Base-by-base conservation (phyloP, 2,113 vertebrate species). In the Sylvilagus bachmani region DNA sequence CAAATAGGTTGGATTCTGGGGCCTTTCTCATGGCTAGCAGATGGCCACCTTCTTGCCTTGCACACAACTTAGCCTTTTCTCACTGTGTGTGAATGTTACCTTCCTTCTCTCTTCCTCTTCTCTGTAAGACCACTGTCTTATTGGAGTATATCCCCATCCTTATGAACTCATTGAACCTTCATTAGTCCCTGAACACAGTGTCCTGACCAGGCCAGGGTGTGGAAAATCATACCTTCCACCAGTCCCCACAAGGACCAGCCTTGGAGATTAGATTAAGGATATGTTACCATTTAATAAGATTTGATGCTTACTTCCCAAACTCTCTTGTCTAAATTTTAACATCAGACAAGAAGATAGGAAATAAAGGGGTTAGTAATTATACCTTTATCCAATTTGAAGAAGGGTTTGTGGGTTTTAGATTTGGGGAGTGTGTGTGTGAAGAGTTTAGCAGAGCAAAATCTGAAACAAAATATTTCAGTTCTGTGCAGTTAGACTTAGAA, bases 381-480 rank as follows among this genome's bases (percentile, higher is more conserved):
- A 82, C 17, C 22, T 67, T n/a, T 67, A 64, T 73, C 29, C n/a
- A 38, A 3, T 55, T 62, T 77, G n/a, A 93, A 74, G 86, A 82
- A 53, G 12, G 21, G 58, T 71, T 7, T 53, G 6, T 51, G 24
- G 21, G 7, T 33, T 51, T 58, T 74, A 5, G 12, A 4, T 27
- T n/a, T 12, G 2, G 12, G 8, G 16, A 2, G 13, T 55, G 8
- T 38, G 1, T 6, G 80, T 25, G 44, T 38, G 27, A 17, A 29
- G 13, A 44, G 51, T 25, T 19, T 62, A 12, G 66, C 29, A 14
- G 21, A 75, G 22, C 87, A 94, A 90, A 67, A 78, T 87, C 77
- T 74, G 16, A 82, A 90, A 49, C 69, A 90, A 51, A 91, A 53
- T 82, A 36, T 64, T 96, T 94, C 10, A 61, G 6, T 85, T 12